A percentile compares a stretch with the other conserved stretches of the same genome.
phyloP scores from a whole-genome alignment of 2,113 vertebrate species.

The Saccopteryx bilineata region DNA sequence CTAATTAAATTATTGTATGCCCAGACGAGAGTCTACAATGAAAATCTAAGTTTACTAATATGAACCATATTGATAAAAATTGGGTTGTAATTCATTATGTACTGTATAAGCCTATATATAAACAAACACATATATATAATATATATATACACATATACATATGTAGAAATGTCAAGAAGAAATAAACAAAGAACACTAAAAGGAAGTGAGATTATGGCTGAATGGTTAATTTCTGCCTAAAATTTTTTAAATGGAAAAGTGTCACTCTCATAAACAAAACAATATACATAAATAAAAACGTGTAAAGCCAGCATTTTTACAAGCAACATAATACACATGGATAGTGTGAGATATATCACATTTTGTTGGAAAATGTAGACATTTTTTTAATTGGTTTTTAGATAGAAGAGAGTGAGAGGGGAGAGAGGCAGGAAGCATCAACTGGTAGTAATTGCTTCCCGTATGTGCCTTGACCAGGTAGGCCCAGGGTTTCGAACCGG shows the following conservation, averaged over 20 bases:
- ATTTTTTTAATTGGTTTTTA: no score
- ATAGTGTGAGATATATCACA: background rate
- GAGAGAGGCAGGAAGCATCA: no score
- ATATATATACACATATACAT: background rate
- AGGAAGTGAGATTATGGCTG: background rate
- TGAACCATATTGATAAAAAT: conserved; percentile 14
- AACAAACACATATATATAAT: background rate
- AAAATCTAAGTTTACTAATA: conserved; percentile 28
- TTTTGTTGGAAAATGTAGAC: conserved; percentile 33
- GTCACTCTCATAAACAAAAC: conserved; percentile 23
- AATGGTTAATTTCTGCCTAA: conserved; percentile 34
- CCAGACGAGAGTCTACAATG: background rate
- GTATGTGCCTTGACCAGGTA: no score
- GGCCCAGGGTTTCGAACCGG: no score
- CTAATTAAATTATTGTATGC: background rate
- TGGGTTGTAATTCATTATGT: background rate
- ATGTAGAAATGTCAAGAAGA: background rate
- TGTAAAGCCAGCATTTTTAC: conserved; percentile 6
- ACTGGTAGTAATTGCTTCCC: no score
- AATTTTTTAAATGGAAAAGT: conserved; percentile 33
- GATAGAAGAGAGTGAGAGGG: no score
- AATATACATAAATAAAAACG: conserved; percentile 13
- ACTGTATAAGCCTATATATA: background rate
- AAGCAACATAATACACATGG: conserved; percentile 34
- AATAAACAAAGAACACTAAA: conserved; percentile 23